Base-by-base conservation (phyloP, 1,140 invertebrate species). In the Nylanderia fulva region DNA sequence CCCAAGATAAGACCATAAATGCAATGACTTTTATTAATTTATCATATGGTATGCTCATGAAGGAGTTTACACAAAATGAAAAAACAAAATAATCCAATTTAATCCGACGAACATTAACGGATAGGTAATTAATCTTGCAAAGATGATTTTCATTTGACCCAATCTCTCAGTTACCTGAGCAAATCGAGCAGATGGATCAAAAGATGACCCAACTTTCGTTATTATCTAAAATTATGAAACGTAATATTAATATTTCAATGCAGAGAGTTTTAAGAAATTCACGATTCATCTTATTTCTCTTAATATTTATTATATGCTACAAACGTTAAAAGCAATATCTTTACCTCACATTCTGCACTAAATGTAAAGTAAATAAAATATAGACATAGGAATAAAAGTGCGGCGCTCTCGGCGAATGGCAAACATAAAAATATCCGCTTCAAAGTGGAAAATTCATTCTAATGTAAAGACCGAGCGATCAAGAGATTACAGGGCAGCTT, bases 31-130 rank as follows among this genome's bases (percentile, higher is more conserved):
- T n/a, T 45, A 9, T 18, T 27, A 29, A 69, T 27, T 54, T 56
- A 71, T 56, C 24, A 56, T 48, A 56, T 29, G n/a, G 56, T 29
- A 15, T 21, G 33, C 0, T 58, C 36, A 39, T 39, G 9, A 0
- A 52, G 24, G 0, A 79, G 0, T 80, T n/a, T 13, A 15, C 5
- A 0, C 42, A 1, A 33, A 54, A 48, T 15, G 1, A 48, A 13
- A n/a, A 39, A 77, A 15, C 18, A 66, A 79, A 48, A 66, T 63
- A 77, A 11, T 68, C 15, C 8, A 54, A 54, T 33, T 11, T 64
- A 64, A 76, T 33, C 39, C 8, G 8, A n/a, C 0, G 27, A 54
- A 5, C 2, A 71, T 29, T 8, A 27, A 56, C 36, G 21, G n/a
- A n/a, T n/a, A n/a, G n/a, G n/a, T n/a, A 69, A 79, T 39, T 68